Evolutionary conservation across 2,797 vertebrate species (phyloP), one percentile per base, ranked within the genome.

Genomic region (Bovichtus diacanthus): DNA sequence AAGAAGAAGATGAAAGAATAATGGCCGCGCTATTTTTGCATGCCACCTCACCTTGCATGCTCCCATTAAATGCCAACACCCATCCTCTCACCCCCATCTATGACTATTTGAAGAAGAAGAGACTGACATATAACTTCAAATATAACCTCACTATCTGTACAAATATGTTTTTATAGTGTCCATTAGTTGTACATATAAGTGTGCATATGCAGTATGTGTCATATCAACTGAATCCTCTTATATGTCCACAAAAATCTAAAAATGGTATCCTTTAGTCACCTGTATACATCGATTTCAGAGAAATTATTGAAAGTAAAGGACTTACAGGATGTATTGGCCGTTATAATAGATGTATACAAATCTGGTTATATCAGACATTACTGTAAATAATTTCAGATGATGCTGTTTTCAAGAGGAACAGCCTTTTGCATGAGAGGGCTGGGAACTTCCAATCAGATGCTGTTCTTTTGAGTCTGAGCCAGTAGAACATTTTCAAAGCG

Each of bases 1-100:
- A 78, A 74, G 63, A 62, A 50, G 56, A 0, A 78, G 70, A 81
- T 74, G 25, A 75, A 82, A 85, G 29, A 67, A 61, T 34, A 34
- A 34, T 50, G 10, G 23, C 9, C 29, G 31, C 66, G 78, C 49
- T 77, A 66, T 78, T 84, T 82, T 29, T 71, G 53, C 72, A 79
- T 58, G 53, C 25, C 8, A 47, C 4, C 12, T 9, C 25, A 70
- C 41, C 68, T 59, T 25, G 9, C 9, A 59, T 58, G 31, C 27
- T 0, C 51, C 36, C 9, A 21, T 7, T 44, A n/a, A 62, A 38
- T 16, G 0, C 15, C 12, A 61, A 10, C 15, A 36, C 5, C 2
- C 25, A 12, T 34, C 13, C 25, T 49, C 16, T 13, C 9, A n/a
- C 10, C 1, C 15, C 5, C 1, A 18, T 49, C 53, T 34, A 19